Percentiles rank a stretch among this genome's conserved stretches.
phyloP scores from a whole-genome alignment of 1,140 invertebrate genomes.

The Bombus confusus region DNA sequence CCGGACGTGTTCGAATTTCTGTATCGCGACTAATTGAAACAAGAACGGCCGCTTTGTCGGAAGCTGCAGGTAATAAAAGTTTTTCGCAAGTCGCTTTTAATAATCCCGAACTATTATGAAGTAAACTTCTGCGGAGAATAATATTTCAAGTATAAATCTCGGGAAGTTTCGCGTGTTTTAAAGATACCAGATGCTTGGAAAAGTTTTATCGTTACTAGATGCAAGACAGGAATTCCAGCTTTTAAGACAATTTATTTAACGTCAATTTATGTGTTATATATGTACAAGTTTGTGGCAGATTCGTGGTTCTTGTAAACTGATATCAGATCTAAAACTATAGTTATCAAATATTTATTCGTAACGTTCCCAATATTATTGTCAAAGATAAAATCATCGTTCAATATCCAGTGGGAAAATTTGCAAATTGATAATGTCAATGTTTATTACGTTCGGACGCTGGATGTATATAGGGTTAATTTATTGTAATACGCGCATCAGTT shows the following conservation, averaged over 20 bases:
- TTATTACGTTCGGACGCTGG: slow-evolving; percentile 47
- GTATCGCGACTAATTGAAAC: neutral
- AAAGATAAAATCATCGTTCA: neutral
- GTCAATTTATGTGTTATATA: neutral
- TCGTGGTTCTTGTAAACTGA: no score
- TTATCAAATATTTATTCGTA: no score
- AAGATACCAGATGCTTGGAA: slow-evolving; percentile 8
- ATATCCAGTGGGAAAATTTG: slow-evolving; percentile 13
- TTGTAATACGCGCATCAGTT: slow-evolving; percentile 64
- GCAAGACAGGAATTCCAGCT: neutral
- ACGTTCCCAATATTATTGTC: neutral
- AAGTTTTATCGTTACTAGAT: slow-evolving; percentile 5
- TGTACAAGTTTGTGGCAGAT: neutral
- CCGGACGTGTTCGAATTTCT: neutral
- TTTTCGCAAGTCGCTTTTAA: neutral
- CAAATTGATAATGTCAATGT: slow-evolving; percentile 5
- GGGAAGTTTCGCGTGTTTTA: neutral
- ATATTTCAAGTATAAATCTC: slow-evolving; percentile 19
- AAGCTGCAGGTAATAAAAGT: neutral
- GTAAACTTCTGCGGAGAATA: neutral
- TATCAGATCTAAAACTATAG: no score
- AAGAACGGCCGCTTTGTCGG: neutral
- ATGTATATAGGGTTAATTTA: slow-evolving; percentile 61
- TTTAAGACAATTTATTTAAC: neutral
- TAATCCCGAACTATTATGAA: neutral